Evolutionary conservation across 2,113 vertebrate species (phyloP), one percentile per base, ranked within the genome.

Genomic region (Condylura cristata): DNA sequence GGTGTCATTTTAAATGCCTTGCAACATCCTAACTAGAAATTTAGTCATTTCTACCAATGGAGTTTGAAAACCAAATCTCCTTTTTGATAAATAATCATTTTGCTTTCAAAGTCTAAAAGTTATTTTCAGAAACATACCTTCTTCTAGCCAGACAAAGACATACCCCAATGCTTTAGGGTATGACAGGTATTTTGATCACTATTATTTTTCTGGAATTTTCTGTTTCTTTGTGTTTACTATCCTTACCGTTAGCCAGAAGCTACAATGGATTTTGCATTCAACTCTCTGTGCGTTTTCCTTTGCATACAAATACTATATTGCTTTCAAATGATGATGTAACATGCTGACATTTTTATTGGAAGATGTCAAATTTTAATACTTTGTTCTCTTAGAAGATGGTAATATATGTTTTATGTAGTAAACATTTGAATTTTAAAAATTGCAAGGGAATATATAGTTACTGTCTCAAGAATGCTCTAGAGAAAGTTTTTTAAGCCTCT

Each of bases 211-310:
- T 13, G 12, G 12, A 96, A 86, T 58, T 79, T 95, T 91, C 72
- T 91, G 16, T 28, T 83, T 95, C 63, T 95, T 96, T 93, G 75
- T 90, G 51, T 56, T 92, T 95, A 51, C 53, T 46, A 94, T 87
- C n/a, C 37, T 83, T 93, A 78, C 94, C 80, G 39, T 93, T 90
- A 92, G 76, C 95, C 94, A 82, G 90, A 95, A 96, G 90, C 78
- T 95, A 96, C 63, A 93, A 91, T 86, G 83, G 96, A 94, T 91
- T 97, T 91, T 94, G 28, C 37, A 95, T 94, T 75, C 68, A 86
- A 89, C 87, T 86, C 65, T 96, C 71, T 82, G 51, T 84, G 46
- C 39, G 41, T 86, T 85, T 85, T 84, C 61, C 84, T 89, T 96
- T 95, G 79, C n/a, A 68, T 92, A 71, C 41, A 95, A 86, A 94